phyloP scores from a whole-genome alignment of 1,140 invertebrate species.

The Aphaenogaster ashmeadi region DNA sequence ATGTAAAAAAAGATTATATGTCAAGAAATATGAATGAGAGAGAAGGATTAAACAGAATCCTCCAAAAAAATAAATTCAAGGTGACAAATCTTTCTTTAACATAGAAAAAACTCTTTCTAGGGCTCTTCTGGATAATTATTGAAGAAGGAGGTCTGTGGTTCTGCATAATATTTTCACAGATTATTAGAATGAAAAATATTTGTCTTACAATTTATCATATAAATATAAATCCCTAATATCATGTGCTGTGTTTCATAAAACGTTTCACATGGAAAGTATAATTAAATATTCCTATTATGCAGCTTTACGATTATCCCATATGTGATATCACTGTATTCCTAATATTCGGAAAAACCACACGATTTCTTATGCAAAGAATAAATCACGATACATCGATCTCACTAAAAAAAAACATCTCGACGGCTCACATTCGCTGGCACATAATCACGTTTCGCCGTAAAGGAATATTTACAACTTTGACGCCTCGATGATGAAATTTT shows the following conservation, averaged over 20 bases:
- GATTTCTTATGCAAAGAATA: neutral
- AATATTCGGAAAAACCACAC: neutral
- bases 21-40: neutral
- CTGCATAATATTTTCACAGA: neutral
- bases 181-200: neutral
- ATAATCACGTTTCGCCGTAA: neutral
- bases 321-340: neutral
- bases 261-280: neutral
- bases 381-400: neutral
- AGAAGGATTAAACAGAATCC: neutral
- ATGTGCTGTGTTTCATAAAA: neutral
- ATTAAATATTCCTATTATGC: neutral
- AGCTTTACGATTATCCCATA: neutral
- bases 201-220: neutral
- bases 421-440: neutral
- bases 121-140: neutral
- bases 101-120: neutral
- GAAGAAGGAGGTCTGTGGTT: neutral
- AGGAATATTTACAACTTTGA: neutral
- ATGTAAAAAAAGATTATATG: conserved; percentile 3
- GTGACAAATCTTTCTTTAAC: neutral
- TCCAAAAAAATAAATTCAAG: neutral
- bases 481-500: neutral
- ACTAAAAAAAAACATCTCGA: neutral
- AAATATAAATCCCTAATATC: neutral